Evolutionary conservation across 2,797 vertebrate species (phyloP).

Genomic region (Karalla daura): DNA sequence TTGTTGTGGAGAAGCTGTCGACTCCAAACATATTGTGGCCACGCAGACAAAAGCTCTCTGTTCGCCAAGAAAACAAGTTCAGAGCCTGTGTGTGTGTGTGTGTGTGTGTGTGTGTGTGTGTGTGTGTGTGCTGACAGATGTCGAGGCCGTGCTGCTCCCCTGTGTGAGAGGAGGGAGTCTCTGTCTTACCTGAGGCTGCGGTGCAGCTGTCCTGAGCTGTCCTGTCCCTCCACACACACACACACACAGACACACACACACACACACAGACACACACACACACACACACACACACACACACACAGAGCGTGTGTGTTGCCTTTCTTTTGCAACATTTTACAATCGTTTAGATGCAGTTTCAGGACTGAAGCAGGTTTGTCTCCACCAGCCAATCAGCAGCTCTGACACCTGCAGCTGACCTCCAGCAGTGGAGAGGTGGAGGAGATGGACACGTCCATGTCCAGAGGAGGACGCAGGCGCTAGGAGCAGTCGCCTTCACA

Average conservation of each 20-base stretch:
- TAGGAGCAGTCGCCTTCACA: too few species aligned
- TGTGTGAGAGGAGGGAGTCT: conserved; percentile 71
- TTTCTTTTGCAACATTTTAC: too few species aligned
- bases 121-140: conserved; percentile 71
- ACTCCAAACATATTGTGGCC: conserved; percentile 61
- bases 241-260: conserved; percentile 39
- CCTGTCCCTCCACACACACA: conserved; percentile 69
- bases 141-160: conserved; percentile 68
- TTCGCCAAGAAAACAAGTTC: conserved; percentile 70
- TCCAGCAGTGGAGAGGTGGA: too few species aligned
- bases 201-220: conserved; percentile 82
- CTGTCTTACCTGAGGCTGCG: conserved; percentile 84
- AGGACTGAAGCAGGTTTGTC: too few species aligned
- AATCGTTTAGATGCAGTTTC: too few species aligned
- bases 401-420: too few species aligned
- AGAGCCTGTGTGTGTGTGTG: conserved; percentile 30
- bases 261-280: conserved; percentile 42
- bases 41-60: conserved; percentile 68
- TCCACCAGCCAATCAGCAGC: too few species aligned
- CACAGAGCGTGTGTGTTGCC: conserved; percentile 14
- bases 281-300: conserved; percentile 60
- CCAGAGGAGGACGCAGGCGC: too few species aligned
- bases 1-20: too few species aligned
- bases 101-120: conserved; percentile 21
- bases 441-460: too few species aligned